Evolutionary conservation across 2,797 vertebrate genomes (phyloP), one percentile per base, ranked within the genome.

Genomic region (Buceros bicornis): DNA sequence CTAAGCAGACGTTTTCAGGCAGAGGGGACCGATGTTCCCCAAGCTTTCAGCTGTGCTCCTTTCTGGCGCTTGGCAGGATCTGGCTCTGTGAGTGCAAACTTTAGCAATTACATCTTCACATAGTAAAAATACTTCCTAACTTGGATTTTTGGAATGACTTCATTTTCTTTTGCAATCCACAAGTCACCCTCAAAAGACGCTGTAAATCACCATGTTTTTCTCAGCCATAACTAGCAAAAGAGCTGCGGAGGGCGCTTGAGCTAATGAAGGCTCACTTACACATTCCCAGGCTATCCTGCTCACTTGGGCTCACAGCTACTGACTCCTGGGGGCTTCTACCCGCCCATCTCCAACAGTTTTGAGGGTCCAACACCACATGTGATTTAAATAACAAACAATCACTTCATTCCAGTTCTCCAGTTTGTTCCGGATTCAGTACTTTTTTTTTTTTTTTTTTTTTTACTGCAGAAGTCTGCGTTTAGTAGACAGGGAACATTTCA

Each of bases 91-190:
- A 90, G 26, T 33, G 48, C 28, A 87, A 91, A 73, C 15, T 70
- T 86, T 14, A 89, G 76, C 35, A 56, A 82, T 94, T 91, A 88
- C 43, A 67, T 90, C 73, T 88, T 96, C 71, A 77, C 80, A 80
- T 47, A 82, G 62, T 79, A 86, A 95, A 94, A 94, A 93, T 66
- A 33, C 73, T 86, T 96, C 85, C 82, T 90, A 84, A 87, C 35
- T 87, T 73, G 66, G 80, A 87, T 77, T 89, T 91, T 90, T 82
- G 56, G 62, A 94, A 91, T 88, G 1, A 70, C 25, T 86, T 88
- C 6, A 56, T 82, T 90, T 89, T 93, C 56, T 90, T 90, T 87
- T 16, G 13, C 82, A 97, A 91, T 84, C 43, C 56, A 70, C 25
- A 26, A 19, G 3, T 40, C 48, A 50, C 35, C 28, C 73, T 84